Base-by-base conservation (phyloP, 92 coral and sea anemone genomes). In the Paramuricea clavata region DNA sequence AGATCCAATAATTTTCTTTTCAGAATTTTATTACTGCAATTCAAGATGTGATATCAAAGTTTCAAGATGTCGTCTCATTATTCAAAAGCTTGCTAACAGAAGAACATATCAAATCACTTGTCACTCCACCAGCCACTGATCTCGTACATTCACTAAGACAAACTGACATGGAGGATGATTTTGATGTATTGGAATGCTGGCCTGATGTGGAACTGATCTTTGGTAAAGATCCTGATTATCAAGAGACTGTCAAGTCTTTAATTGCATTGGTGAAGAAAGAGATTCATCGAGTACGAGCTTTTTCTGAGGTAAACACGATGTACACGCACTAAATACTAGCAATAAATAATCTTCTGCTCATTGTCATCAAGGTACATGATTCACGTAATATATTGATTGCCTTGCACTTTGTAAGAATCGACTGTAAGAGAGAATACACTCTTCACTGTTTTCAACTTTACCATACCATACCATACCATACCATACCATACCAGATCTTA, bases 91-190 rank as follows among this genome's bases (percentile, higher is more conserved):
- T 97, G 75, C 88, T 93, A 42, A 93, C 85, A 82, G 99, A 94
- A 43, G 91, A 89, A 12, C 87, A 81, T 71, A 78, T 97, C 28
- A 87, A 93, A n/a, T 81, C 88, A 19, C 93, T 91, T 60, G 92
- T 93, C 65, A 93, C 35, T 60, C 99, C 99, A 10, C 99, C 99
- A 2, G 69, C 85, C 56, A 88, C 92, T 60, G 99, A 97, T 84
- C 91, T 95, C 31, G 99, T 97, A 34, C 93, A 95, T 78, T 83
- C 91, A 33, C 86, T 97, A 87, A 91, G 97, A 80, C 98, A 93
- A 83, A 92, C 92, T 41, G 79, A 68, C 10, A 92, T 89, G 36
- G 94, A 88, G 32, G 97, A 94, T 33, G 92, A 87, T 76, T 91
- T 76, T 73, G 92, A 90, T 44, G 91, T 69, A 76, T 87, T 86